Evolutionary conservation across 2,113 vertebrate genomes (phyloP).

Genomic region (Boleophthalmus pectinirostris): DNA sequence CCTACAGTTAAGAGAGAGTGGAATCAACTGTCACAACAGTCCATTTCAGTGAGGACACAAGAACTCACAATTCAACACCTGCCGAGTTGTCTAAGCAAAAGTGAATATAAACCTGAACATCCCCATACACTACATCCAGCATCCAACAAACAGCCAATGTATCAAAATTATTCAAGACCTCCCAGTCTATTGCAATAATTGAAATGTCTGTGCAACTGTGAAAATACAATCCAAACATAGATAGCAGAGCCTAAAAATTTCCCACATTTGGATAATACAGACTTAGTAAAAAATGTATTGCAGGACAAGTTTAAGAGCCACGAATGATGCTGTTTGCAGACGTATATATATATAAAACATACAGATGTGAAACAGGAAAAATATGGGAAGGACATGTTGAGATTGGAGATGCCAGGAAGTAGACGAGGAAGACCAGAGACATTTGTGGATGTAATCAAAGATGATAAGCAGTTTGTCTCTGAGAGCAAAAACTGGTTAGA

Average conservation of each 20-base stretch:
- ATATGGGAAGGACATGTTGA: too few relatives aligned
- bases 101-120: background rate
- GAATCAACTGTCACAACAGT: constrained; percentile 50
- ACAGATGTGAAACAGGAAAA: background rate
- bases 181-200: constrained; percentile 47
- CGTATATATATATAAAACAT: background rate
- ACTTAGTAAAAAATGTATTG: too few relatives aligned
- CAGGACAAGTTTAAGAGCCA: background rate
- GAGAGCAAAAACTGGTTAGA: too few relatives aligned
- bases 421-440: background rate
- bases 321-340: too few relatives aligned
- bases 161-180: background rate
- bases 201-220: constrained; percentile 7
- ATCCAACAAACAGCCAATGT: background rate
- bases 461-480: too few relatives aligned
- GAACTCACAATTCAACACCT: background rate
- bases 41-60: constrained; percentile 7
- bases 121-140: background rate
- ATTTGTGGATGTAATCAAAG: too few relatives aligned
- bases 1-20: constrained; percentile 63
- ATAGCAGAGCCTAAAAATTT: background rate
- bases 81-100: background rate
- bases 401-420: background rate
- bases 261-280: background rate
- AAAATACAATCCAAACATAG: background rate